A percentile compares a stretch with the other conserved stretches of the same genome.
phyloP scores from a whole-genome alignment of 2,888 invertebrate genomes.

The Synergus japonicus region DNA sequence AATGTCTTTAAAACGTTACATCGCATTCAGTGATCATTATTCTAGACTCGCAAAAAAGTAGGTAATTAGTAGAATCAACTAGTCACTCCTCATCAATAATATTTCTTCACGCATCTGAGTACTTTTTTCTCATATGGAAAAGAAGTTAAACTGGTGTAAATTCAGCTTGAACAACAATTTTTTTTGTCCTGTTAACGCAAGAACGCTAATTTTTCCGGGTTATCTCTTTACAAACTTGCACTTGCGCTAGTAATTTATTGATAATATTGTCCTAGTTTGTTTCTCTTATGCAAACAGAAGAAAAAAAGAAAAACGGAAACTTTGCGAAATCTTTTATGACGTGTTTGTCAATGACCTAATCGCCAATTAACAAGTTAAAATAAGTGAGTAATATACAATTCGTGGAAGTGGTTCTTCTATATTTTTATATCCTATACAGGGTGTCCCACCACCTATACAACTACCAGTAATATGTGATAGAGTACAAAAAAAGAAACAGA shows the following conservation, averaged over 20 bases:
- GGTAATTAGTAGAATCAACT: background rate
- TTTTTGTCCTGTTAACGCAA: background rate
- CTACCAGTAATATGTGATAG: too few relatives aligned
- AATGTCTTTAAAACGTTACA: background rate
- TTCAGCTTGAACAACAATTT: background rate
- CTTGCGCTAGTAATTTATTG: background rate
- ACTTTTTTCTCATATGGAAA: background rate
- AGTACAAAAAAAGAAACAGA: too few relatives aligned
- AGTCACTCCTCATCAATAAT: background rate
- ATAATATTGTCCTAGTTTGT: background rate
- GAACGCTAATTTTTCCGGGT: background rate
- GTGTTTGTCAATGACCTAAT: background rate
- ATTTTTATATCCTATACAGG: background rate
- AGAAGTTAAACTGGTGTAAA: background rate
- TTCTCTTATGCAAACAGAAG: background rate
- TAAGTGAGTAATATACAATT: background rate
- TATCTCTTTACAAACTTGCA: background rate
- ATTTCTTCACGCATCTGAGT: background rate
- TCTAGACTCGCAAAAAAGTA: background rate
- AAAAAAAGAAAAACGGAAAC: constrained; percentile 14
- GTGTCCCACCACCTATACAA: too few relatives aligned
- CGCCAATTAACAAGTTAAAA: background rate
- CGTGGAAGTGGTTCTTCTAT: background rate
- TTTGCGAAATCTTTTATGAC: constrained; percentile 20
- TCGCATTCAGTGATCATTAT: background rate